Evolutionary conservation across 2,888 invertebrate genomes (phyloP).

Genomic region (Zaprionus lineosus): DNA sequence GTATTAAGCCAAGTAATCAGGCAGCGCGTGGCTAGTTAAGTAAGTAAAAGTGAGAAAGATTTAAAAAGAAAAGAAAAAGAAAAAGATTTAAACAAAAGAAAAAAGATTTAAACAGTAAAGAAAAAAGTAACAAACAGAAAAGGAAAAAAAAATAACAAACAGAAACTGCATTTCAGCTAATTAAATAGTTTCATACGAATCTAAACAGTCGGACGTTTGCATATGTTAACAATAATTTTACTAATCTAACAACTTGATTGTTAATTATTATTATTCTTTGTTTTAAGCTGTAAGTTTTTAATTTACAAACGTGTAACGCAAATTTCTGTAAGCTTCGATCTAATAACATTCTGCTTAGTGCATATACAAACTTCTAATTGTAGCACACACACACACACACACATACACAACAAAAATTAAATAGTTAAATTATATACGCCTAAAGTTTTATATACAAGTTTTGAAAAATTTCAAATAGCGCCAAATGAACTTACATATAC

Average conservation of each 20-base stretch:
- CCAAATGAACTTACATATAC: slow-evolving; percentile 70
- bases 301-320: slow-evolving; percentile 15
- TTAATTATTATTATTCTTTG: too few relatives aligned
- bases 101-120: slow-evolving; percentile 27
- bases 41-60: too few relatives aligned
- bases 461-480: slow-evolving; percentile 67
- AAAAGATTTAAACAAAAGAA: too few relatives aligned
- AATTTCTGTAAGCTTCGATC: slow-evolving; percentile 15
- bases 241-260: slow-evolving; percentile 35
- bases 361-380: slow-evolving; percentile 36
- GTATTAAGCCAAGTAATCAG: slow-evolving; percentile 53
- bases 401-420: slow-evolving; percentile 14
- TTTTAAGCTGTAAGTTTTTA: too few relatives aligned
- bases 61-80: slow-evolving; percentile 30
- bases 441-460: slow-evolving; percentile 54
- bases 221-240: slow-evolving; percentile 53
- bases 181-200: slow-evolving; percentile 36
- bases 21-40: slow-evolving; percentile 41
- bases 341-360: slow-evolving; percentile 47
- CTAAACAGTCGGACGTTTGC: too few relatives aligned
- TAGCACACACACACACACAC: slow-evolving; percentile 20
- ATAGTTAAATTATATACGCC: slow-evolving; percentile 44
- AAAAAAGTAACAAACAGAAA: too few relatives aligned
- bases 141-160: slow-evolving; percentile 38
- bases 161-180: slow-evolving; percentile 67